These are phyloP conservation scores for Hirtodrosophila trivittata DNA, from an alignment of 2,888 invertebrate genomes.

Conservation along the genomic window DNA sequence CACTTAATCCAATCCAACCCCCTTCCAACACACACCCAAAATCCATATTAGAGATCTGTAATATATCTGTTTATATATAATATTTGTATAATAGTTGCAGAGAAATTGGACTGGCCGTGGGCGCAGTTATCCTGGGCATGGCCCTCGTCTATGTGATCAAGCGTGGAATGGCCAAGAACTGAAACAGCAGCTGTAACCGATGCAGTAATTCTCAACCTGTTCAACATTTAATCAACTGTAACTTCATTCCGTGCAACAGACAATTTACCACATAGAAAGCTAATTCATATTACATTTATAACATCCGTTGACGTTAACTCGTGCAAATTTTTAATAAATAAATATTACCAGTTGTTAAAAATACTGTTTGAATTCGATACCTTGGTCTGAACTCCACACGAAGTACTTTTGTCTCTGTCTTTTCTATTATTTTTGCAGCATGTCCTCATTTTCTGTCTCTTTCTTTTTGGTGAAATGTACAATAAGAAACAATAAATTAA, in stretches of 20 bases:
- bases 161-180: conserved; percentile 54
- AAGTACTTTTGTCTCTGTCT: too few relatives aligned
- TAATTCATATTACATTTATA: conserved; percentile 27
- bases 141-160: conserved; percentile 71
- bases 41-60: conserved; percentile 12
- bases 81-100: conserved; percentile 54
- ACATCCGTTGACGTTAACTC: conserved; percentile 21
- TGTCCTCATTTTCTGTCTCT: too few relatives aligned
- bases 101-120: conserved; percentile 75
- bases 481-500: too few relatives aligned
- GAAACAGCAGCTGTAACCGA: not conserved
- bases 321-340: too few relatives aligned
- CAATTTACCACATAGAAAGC: not conserved
- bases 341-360: too few relatives aligned
- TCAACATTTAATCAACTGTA: not conserved
- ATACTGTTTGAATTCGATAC: too few relatives aligned
- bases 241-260: conserved; percentile 51
- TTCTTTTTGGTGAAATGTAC: too few relatives aligned
- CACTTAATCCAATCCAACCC: not conserved
- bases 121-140: conserved; percentile 76
- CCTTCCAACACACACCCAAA: conserved; percentile 1
- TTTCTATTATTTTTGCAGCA: too few relatives aligned
- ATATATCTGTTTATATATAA: conserved; percentile 8
- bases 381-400: too few relatives aligned
- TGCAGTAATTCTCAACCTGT: not conserved